Evolutionary conservation across 2,888 invertebrate species (phyloP).

Genomic region (Drosophila nigricruria): DNA sequence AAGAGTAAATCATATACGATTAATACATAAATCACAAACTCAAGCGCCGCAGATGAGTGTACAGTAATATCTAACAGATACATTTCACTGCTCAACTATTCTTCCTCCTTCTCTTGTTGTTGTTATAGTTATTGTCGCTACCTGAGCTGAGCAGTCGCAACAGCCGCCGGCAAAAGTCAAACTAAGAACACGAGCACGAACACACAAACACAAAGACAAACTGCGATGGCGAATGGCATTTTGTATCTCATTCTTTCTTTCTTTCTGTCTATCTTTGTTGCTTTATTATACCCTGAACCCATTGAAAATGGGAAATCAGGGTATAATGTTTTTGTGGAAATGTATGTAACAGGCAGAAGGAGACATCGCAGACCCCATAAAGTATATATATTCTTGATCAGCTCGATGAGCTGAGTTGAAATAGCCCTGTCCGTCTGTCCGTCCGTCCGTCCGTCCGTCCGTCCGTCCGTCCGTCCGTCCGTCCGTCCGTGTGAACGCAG

Average conservation of each 20-base stretch:
- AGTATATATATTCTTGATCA: no score
- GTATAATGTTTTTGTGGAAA: no score
- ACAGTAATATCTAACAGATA: slow-evolving; percentile 75
- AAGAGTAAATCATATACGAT: slow-evolving; percentile 18
- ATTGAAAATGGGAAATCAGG: no score
- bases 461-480: no score
- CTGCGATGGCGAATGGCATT: slow-evolving; percentile 43
- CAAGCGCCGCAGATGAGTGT: slow-evolving; percentile 59
- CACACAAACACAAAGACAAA: neutral
- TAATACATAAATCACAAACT: slow-evolving; percentile 60
- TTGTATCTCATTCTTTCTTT: slow-evolving; percentile 40
- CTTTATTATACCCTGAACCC: neutral
- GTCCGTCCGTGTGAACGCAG: no score
- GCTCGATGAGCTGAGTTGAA: no score
- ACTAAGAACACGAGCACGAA: slow-evolving; percentile 38
- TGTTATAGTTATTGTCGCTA: slow-evolving; percentile 43
- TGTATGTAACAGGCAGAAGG: no score
- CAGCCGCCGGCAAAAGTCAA: slow-evolving; percentile 56
- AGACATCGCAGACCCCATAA: no score
- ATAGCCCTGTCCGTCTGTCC: no score
- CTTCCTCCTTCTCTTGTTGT: slow-evolving; percentile 2
- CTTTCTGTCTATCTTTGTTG: neutral
- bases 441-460: no score
- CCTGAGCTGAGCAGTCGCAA: slow-evolving; percentile 55
- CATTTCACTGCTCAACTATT: slow-evolving; percentile 62